phyloP scores from a whole-genome alignment of 2,113 vertebrate species.

The Petrocephalus zakoni region DNA sequence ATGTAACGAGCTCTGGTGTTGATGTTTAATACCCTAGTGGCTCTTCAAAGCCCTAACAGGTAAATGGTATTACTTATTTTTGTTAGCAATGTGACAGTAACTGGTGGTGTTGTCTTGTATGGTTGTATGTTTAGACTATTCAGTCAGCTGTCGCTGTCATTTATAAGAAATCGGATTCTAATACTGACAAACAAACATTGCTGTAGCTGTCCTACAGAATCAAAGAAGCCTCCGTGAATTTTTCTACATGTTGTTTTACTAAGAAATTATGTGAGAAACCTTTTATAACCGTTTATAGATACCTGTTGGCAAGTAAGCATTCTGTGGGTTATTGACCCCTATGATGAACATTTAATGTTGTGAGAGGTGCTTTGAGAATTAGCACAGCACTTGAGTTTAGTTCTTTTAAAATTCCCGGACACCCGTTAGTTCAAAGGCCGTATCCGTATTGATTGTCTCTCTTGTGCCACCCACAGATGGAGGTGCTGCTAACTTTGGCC shows the following conservation, averaged over 20 bases:
- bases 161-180: neutral
- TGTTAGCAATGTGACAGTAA: neutral
- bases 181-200: neutral
- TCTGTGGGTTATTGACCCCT: neutral
- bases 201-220: neutral
- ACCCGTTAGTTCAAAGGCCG: neutral
- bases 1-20: conserved; percentile 60
- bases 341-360: neutral
- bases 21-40: conserved; percentile 55
- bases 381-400: neutral
- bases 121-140: neutral
- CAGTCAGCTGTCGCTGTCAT: neutral
- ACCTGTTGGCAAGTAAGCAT: neutral
- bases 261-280: neutral
- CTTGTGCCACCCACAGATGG: conserved; percentile 68
- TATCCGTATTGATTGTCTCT: neutral
- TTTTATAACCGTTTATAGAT: no score
- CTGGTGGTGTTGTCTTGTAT: neutral
- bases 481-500: conserved; percentile 90
- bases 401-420: neutral
- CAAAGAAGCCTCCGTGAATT: neutral
- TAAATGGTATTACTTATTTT: conserved; percentile 60
- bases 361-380: neutral
- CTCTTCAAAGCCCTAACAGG: conserved; percentile 55
- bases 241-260: neutral